phyloP scores from a whole-genome alignment of 2,888 invertebrate species.

The Pristionchus mayeri region DNA sequence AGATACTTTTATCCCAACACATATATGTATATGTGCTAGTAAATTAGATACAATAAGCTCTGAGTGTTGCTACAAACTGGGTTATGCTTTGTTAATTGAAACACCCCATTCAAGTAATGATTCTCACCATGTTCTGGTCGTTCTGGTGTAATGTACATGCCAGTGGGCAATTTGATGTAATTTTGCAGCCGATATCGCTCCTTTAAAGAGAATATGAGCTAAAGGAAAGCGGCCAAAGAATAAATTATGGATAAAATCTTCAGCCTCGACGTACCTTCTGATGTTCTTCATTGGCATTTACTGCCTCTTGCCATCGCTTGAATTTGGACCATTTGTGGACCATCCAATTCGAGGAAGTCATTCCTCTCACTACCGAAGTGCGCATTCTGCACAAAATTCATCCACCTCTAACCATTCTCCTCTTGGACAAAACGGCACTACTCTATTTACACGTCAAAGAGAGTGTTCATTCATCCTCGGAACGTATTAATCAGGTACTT shows the following conservation, averaged over 20 bases:
- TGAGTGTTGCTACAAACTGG: no score
- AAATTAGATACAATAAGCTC: no score
- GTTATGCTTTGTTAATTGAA: no score
- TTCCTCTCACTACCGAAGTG: slow-evolving; percentile 1
- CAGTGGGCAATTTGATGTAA: slow-evolving; percentile 65
- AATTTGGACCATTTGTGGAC: slow-evolving; percentile 61
- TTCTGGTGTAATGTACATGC: slow-evolving; percentile 72
- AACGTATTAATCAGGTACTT: slow-evolving; percentile 39
- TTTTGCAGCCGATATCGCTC: slow-evolving; percentile 62
- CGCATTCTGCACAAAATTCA: slow-evolving; percentile 26
- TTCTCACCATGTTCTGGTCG: slow-evolving; percentile 65
- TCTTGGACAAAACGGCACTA: background rate
- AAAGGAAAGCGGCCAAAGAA: background rate
- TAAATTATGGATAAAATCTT: background rate
- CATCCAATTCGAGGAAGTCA: slow-evolving; percentile 35
- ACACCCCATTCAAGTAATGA: background rate
- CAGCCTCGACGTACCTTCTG: slow-evolving; percentile 50
- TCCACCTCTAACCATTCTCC: background rate
- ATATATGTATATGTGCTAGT: no score
- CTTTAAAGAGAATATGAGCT: background rate
- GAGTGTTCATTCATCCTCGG: background rate
- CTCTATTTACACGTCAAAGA: background rate
- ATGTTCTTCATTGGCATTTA: slow-evolving; percentile 58
- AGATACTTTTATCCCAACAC: no score
- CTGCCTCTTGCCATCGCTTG: slow-evolving; percentile 67